A percentile compares a stretch with the other conserved stretches of the same genome.
Evolutionary conservation across 1,140 invertebrate genomes (phyloP).

Genomic region (Calephelis nemesis): DNA sequence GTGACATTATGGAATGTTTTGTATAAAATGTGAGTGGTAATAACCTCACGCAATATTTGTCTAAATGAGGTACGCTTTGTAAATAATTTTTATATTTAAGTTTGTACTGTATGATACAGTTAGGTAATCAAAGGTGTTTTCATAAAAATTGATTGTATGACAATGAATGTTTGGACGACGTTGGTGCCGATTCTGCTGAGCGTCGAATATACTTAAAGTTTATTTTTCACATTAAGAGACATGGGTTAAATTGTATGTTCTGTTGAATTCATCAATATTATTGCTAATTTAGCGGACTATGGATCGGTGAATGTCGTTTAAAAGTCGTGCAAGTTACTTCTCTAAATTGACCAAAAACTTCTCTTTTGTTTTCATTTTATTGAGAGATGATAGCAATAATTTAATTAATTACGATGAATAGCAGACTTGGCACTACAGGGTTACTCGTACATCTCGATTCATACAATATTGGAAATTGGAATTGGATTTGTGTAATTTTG

Average conservation of each 20-base stretch:
- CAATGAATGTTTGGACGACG: constrained; percentile 20
- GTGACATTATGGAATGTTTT: constrained; percentile 43
- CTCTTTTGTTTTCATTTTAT: too few relatives aligned
- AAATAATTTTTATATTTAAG: constrained; percentile 73
- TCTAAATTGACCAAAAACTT: constrained; percentile 1
- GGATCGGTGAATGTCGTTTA: too few relatives aligned
- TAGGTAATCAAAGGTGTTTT: constrained; percentile 38
- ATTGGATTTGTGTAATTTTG: too few relatives aligned
- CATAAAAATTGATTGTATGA: constrained; percentile 38
- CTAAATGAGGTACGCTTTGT: constrained; percentile 63
- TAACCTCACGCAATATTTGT: constrained; percentile 56
- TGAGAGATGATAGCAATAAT: too few relatives aligned
- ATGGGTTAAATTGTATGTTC: too few relatives aligned
- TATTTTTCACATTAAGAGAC: too few relatives aligned
- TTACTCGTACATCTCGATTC: constrained; percentile 19
- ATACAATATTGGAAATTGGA: too few relatives aligned
- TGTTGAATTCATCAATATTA: too few relatives aligned
- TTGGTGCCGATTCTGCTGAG: constrained; percentile 4
- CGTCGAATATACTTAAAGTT: constrained; percentile 31
- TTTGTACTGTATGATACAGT: constrained; percentile 68
- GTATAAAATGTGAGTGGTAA: constrained; percentile 55
- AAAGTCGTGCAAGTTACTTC: too few relatives aligned
- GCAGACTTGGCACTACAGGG: constrained; percentile 30
- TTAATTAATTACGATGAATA: constrained; percentile 36
- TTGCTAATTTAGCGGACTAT: too few relatives aligned